Evolutionary conservation across 2,888 invertebrate genomes (phyloP).

Genomic region (Eupithecia subfuscata): DNA sequence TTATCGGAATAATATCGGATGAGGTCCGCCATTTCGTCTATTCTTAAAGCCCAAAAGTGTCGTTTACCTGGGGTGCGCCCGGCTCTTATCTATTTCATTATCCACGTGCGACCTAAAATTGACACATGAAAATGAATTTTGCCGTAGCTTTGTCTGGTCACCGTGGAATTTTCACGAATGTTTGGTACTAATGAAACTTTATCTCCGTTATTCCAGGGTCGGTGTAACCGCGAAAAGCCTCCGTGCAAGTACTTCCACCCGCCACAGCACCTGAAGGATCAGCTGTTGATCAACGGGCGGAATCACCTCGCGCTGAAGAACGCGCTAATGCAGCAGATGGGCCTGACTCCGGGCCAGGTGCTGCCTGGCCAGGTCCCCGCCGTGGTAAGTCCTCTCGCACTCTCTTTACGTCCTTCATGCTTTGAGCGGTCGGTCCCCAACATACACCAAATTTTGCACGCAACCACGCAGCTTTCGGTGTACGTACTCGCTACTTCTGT

Average conservation of each 20-base stretch:
- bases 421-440: conserved; percentile 79
- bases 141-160: conserved; percentile 16
- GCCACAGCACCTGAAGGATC: conserved; percentile 99
- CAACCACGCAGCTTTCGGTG: conserved; percentile 80
- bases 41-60: conserved; percentile 60
- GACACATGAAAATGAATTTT: conserved; percentile 24
- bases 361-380: conserved; percentile 96
- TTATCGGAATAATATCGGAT: conserved; percentile 74
- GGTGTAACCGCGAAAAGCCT: conserved; percentile 99
- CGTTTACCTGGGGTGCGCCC: conserved; percentile 54
- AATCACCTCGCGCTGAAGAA: conserved; percentile 99
- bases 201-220: conserved; percentile 89
- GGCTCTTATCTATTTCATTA: conserved; percentile 62
- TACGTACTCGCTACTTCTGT: conserved; percentile 71
- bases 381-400: conserved; percentile 88
- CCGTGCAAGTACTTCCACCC: conserved; percentile 99
- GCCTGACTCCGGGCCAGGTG: conserved; percentile 95
- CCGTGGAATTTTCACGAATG: conserved; percentile 15
- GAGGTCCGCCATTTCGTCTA: conserved; percentile 68
- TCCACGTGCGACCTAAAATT: conserved; percentile 47
- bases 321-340: conserved; percentile 98
- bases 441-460: conserved; percentile 72
- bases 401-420: conserved; percentile 47
- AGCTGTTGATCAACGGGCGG: conserved; percentile 99
- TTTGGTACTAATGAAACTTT: conserved; percentile 25